Evolutionary conservation across 2,113 vertebrate genomes (phyloP).

Genomic region (Anser brachyrhynchus): DNA sequence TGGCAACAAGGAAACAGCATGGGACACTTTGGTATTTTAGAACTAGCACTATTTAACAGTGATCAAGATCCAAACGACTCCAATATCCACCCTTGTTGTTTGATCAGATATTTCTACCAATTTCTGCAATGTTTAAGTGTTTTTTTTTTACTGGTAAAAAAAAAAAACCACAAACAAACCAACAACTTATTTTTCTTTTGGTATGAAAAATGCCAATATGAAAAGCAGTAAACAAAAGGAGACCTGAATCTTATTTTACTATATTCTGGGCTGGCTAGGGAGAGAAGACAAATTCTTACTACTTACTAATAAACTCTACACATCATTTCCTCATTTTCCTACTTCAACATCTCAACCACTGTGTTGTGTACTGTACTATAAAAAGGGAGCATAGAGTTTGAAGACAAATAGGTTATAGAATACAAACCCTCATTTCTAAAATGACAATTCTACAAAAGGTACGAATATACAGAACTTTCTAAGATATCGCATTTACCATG

Average conservation of each 20-base stretch:
- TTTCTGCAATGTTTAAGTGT: slow-evolving; percentile 1
- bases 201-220: not conserved
- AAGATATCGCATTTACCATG: slow-evolving; percentile 30
- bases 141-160: not conserved
- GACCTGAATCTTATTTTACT: slow-evolving; percentile 25
- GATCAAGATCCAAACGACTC: slow-evolving; percentile 1
- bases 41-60: slow-evolving; percentile 38
- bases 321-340: slow-evolving; percentile 45
- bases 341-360: slow-evolving; percentile 49
- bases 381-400: slow-evolving; percentile 44
- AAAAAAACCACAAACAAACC: not conserved
- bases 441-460: slow-evolving; percentile 16
- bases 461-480: slow-evolving; percentile 29
- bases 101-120: slow-evolving; percentile 29
- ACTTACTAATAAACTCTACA: slow-evolving; percentile 39
- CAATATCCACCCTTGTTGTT: not conserved
- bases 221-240: slow-evolving; percentile 23
- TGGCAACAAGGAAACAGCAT: slow-evolving; percentile 19
- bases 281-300: slow-evolving; percentile 26
- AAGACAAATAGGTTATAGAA: slow-evolving; percentile 44
- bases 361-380: slow-evolving; percentile 30
- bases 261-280: slow-evolving; percentile 30
- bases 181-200: not conserved
- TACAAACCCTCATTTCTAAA: slow-evolving; percentile 57
- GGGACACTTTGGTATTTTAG: slow-evolving; percentile 66